A percentile compares a stretch with the other conserved stretches of the same genome.
phyloP scores from a whole-genome alignment of 2,888 invertebrate species.

The Cheilosia variabilis region DNA sequence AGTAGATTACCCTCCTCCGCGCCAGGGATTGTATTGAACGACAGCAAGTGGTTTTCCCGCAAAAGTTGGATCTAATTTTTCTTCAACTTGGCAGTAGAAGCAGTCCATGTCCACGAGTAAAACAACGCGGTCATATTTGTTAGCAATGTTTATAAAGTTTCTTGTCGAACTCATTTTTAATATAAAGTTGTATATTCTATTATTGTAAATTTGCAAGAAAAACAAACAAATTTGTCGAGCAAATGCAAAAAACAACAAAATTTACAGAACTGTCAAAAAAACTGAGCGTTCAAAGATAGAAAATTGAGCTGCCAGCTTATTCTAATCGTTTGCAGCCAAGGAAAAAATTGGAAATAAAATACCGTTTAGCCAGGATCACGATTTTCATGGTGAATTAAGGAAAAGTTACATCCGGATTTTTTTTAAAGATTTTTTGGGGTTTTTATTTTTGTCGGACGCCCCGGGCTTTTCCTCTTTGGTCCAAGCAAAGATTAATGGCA shows the following conservation, averaged over 20 bases:
- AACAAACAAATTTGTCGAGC: slow-evolving; percentile 4
- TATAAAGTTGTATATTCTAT: slow-evolving; percentile 7
- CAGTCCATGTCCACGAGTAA: slow-evolving; percentile 99
- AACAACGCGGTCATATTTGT: slow-evolving; percentile 87
- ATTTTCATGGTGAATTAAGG: no score
- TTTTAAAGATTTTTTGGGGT: no score
- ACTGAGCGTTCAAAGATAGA: background rate
- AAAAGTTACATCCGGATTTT: no score
- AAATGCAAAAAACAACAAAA: background rate
- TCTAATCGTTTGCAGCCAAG: background rate
- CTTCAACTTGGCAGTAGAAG: slow-evolving; percentile 99
- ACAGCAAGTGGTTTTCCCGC: slow-evolving; percentile 97
- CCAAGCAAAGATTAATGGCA: no score
- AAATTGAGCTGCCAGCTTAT: background rate
- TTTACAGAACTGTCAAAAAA: background rate
- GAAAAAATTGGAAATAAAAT: no score
- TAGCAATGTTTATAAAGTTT: slow-evolving; percentile 79
- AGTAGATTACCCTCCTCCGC: slow-evolving; percentile 93
- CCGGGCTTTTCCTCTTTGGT: no score
- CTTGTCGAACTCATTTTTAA: slow-evolving; percentile 66
- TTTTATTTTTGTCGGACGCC: no score
- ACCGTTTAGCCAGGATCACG: no score
- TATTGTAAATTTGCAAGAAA: background rate
- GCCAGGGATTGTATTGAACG: slow-evolving; percentile 97
- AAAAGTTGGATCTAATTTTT: slow-evolving; percentile 92